A percentile compares a stretch with the other conserved stretches of the same genome.
Evolutionary conservation across 2,888 invertebrate genomes (phyloP).

Genomic region (Stenoptilia bipunctidactyla): DNA sequence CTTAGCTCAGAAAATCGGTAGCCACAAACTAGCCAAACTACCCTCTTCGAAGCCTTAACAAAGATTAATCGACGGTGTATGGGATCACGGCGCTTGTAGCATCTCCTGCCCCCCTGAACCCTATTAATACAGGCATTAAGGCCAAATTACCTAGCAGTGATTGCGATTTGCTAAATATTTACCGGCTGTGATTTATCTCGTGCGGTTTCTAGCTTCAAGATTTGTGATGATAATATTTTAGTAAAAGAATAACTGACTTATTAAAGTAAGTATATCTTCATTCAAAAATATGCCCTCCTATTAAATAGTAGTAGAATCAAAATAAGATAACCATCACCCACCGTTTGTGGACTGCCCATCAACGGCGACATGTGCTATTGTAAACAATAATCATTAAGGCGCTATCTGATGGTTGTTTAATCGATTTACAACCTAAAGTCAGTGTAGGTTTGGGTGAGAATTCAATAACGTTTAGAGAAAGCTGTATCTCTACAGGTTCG

Average conservation of each 20-base stretch:
- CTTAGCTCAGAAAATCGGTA: constrained; percentile 51
- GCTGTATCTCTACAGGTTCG: too few species aligned
- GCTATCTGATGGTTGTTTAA: constrained; percentile 17
- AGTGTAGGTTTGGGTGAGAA: constrained; percentile 23
- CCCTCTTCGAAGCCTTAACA: constrained; percentile 55
- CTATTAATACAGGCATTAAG: constrained; percentile 22
- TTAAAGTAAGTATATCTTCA: too few species aligned
- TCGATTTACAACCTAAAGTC: too few species aligned
- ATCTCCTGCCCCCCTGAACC: constrained; percentile 22
- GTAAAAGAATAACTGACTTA: too few species aligned
- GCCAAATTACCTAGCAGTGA: constrained; percentile 17
- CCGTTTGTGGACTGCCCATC: too few species aligned
- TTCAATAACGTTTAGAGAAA: constrained; percentile 15
- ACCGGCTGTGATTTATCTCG: neutral
- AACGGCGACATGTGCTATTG: constrained; percentile 65
- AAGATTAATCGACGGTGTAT: constrained; percentile 53
- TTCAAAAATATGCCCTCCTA: too few species aligned
- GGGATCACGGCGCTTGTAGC: constrained; percentile 42
- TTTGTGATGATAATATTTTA: neutral
- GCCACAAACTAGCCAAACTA: constrained; percentile 61
- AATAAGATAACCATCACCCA: too few species aligned
- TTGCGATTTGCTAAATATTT: neutral
- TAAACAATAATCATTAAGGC: constrained; percentile 63
- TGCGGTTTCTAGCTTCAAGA: neutral
- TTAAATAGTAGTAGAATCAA: too few species aligned